Evolutionary conservation across 2,113 vertebrate species (phyloP).

Genomic region (Anarrhichthys ocellatus): DNA sequence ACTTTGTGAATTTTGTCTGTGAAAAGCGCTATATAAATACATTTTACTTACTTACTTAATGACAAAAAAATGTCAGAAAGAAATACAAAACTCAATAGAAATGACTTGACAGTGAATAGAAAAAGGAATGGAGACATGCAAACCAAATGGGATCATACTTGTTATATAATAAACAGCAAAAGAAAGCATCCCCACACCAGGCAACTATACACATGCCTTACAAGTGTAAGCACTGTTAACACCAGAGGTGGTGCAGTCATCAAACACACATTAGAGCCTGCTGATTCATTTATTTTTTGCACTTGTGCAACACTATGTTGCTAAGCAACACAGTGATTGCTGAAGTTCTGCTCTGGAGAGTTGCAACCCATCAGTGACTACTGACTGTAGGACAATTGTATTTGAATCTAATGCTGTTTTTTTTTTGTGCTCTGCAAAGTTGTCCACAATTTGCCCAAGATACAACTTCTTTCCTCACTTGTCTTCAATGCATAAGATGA

Average conservation of each 20-base stretch:
- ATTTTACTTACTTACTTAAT: too few species aligned
- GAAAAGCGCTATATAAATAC: too few species aligned
- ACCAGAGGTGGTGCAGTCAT: constrained; percentile 22
- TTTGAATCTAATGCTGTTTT: neutral
- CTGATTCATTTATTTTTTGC: neutral
- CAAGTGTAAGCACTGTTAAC: constrained; percentile 25
- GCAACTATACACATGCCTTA: constrained; percentile 5
- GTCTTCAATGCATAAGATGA: constrained; percentile 7
- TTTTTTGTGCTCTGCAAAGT: constrained; percentile 21
- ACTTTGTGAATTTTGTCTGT: too few species aligned
- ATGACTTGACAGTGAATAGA: neutral
- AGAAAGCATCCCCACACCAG: neutral
- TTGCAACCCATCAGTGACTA: constrained; percentile 40
- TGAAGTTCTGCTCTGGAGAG: constrained; percentile 17
- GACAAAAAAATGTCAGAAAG: neutral
- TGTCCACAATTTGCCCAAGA: constrained; percentile 19
- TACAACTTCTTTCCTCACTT: neutral
- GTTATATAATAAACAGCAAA: neutral
- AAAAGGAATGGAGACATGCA: neutral
- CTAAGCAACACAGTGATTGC: constrained; percentile 44
- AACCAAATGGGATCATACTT: constrained; percentile 6
- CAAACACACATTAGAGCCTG: constrained; percentile 22
- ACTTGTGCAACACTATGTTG: neutral
- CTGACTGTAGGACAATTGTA: constrained; percentile 3
- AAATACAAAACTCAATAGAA: neutral